Evolutionary conservation across 2,888 invertebrate species (phyloP), one percentile per base, ranked within the genome.

Genomic region (Pelosia muscerda): DNA sequence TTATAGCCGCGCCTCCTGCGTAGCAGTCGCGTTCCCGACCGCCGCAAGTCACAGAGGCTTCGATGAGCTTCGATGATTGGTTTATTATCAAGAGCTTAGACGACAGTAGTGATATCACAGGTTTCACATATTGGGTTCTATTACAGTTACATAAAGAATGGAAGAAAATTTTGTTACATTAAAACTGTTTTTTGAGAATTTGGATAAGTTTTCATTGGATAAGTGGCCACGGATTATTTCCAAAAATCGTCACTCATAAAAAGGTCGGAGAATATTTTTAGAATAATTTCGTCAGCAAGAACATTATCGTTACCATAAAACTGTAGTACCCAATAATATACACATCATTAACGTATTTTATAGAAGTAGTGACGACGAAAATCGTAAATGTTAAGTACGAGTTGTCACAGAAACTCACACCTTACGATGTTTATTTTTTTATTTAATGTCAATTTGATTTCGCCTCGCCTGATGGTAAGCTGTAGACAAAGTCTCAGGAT

Each of bases 241-340:
- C 49, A 15, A 8, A n/a, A 9, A 49, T n/a, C 6, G 19, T 19
- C 42, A 42, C 42, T 42, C 6, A 15, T 3, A 9, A 19, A n/a
- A 1, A 49, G 9, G 8, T n/a, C 9, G n/a, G n/a, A n/a, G 8
- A 5, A 42, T 42, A 6, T 9, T n/a, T 49, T 49, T 49, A 49
- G 9, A 49, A 9, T 49, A n/a, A n/a, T 49, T 8, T n/a, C 49
- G 49, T 49, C 49, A 49, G n/a, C n/a, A 19, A 49, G 19, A 49
- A 19, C n/a, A 49, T 49, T 49, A 49, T 49, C 49, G 49, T 49
- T 19, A n/a, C 49, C 49, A 49, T 49, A 49, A 49, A 49, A 49
- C 49, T 9, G n/a, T 49, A n/a, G n/a, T 49, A n/a, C 49, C 49
- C 49, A 49, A 49, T 49, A n/a, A 49, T 49, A 49, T 49, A 49